Evolutionary conservation across 2,797 vertebrate genomes (phyloP).

Genomic region (Spinus olivaceus): DNA sequence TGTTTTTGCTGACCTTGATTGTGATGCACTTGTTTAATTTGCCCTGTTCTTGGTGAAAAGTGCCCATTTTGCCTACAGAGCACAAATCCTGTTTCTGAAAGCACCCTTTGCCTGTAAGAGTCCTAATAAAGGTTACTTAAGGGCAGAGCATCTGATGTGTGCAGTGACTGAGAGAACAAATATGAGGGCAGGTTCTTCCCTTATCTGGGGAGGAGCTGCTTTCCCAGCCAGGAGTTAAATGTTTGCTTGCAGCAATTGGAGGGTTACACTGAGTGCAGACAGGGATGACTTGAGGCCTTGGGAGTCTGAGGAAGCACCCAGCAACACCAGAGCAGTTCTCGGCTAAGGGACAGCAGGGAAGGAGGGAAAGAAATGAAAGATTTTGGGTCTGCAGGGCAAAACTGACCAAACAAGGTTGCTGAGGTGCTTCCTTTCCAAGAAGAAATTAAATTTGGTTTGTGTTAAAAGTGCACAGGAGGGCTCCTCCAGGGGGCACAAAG

Average conservation of each 20-base stretch:
- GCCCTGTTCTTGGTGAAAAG: neutral
- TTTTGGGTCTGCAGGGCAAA: neutral
- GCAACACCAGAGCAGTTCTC: neutral
- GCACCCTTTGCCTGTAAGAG: neutral
- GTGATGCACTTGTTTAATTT: neutral
- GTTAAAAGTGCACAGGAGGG: neutral
- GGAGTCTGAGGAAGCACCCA: neutral
- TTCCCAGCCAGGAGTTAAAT: neutral
- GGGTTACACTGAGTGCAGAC: neutral
- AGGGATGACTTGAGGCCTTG: neutral
- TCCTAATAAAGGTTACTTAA: constrained; percentile 19
- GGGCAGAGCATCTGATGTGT: neutral
- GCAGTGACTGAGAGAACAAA: neutral
- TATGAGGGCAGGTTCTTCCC: neutral
- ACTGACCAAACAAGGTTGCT: neutral
- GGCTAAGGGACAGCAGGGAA: neutral
- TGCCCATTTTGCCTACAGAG: neutral
- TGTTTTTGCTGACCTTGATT: neutral
- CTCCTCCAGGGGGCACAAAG: neutral
- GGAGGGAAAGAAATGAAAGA: neutral
- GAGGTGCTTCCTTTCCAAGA: neutral
- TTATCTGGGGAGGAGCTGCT: neutral
- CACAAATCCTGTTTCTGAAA: neutral
- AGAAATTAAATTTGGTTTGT: neutral
- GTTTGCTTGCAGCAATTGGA: neutral